A percentile compares a stretch with the other conserved stretches of the same genome.
phyloP scores from a whole-genome alignment of 2,797 vertebrate species.

The Poeciliopsis infans region DNA sequence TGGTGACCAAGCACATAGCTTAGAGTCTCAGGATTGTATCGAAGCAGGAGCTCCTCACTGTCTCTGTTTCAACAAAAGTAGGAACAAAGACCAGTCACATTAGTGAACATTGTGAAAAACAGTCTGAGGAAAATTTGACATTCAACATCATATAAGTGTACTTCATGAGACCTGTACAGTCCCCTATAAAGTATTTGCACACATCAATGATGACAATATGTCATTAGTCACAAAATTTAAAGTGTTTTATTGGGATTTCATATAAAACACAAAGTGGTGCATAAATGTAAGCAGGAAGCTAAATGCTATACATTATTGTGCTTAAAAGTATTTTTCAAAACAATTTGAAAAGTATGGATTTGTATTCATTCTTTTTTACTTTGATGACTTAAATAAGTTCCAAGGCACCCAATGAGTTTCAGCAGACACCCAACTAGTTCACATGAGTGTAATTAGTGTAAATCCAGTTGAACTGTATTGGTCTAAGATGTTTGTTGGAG shows the following conservation, averaged over 20 bases:
- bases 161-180: neutral
- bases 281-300: neutral
- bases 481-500: no score
- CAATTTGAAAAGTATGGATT: neutral
- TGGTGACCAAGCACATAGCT: slow-evolving; percentile 77
- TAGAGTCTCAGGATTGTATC: slow-evolving; percentile 82
- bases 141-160: neutral
- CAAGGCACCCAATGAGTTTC: neutral
- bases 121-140: neutral
- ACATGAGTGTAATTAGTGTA: neutral
- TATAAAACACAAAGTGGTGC: neutral
- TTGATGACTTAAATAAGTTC: neutral
- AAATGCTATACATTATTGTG: neutral
- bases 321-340: neutral
- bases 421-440: neutral
- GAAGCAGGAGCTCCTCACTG: slow-evolving; percentile 68
- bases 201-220: neutral
- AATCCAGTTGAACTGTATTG: no score
- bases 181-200: neutral
- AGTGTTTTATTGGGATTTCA: neutral
- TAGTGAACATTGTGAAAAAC: neutral
- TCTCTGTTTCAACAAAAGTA: slow-evolving; percentile 71
- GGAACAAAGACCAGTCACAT: slow-evolving; percentile 4
- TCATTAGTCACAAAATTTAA: neutral
- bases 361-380: neutral